Evolutionary conservation across 1,140 invertebrate genomes (phyloP), one percentile per base, ranked within the genome.

Genomic region (Eumeta japonica): DNA sequence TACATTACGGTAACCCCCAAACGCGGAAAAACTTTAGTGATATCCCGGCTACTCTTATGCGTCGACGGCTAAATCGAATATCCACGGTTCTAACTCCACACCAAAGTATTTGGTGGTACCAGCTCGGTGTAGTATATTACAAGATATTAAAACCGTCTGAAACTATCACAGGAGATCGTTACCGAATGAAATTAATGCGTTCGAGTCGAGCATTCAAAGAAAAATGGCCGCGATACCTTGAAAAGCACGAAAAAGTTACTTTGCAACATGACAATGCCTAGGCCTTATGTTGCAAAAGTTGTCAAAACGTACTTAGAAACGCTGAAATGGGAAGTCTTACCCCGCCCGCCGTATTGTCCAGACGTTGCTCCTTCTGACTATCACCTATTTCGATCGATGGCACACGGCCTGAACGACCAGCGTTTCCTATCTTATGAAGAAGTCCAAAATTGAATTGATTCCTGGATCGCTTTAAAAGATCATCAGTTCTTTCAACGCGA

Each of bases 81-180:
- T 48, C 39, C 37, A 48, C 15, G 33, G 29, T 20, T 12, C 16
- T 2, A 55, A 55, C 36, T 14, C 50, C 16, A 32, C 59, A 35
- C 20, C 37, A 56, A 10, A 54, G 54, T 39, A 57, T 62, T 48
- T 58, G 45, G 48, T 59, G 57, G 51, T 46, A 62, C 39, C 51
- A 60, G 46, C 39, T 39, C 1, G 41, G 50, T 44, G 49, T 62
- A 10, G 31, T 62, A 2, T 63, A 55, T 42, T 54, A 62, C 40
- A 46, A 66, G 40, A 43, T 49, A 28, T 27, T 58, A 7, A 42
- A 55, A 37, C 32, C 31, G 13, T 28, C 16, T 15, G 45, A 44
- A 47, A 43, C 31, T 5, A 41, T 48, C 14, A 45, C 30, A 19
- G 43, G 34, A 17, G 30, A 24, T 24, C 20, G 20, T n/a, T 24